A percentile compares a stretch with the other conserved stretches of the same genome.
These are phyloP conservation scores for Heliconius aoede DNA, from an alignment of 2,888 invertebrate genomes.

Conservation along the genomic window DNA sequence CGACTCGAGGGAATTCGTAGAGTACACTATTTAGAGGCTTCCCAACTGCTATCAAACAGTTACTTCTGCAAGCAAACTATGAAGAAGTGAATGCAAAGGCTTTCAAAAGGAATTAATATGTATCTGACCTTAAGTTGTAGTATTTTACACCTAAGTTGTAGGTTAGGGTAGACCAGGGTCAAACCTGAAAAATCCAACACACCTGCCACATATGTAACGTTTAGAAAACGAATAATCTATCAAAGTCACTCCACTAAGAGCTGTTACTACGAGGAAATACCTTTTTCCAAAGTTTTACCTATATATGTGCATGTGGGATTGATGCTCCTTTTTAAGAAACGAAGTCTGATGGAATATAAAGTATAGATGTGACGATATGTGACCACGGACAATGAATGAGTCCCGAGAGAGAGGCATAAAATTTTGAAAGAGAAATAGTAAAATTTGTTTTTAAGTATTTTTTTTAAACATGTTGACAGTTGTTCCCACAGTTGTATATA, in stretches of 20 bases:
- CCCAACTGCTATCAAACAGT: background rate
- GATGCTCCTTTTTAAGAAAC: conserved; percentile 17
- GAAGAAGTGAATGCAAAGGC: background rate
- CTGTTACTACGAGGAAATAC: conserved; percentile 16
- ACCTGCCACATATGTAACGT: background rate
- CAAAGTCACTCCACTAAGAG: conserved; percentile 15
- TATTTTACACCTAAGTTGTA: too few relatives aligned
- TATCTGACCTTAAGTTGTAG: conserved; percentile 12
- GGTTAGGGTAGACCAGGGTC: too few relatives aligned
- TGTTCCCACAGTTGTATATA: too few relatives aligned
- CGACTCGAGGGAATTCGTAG: too few relatives aligned
- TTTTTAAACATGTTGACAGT: background rate
- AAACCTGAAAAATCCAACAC: background rate
- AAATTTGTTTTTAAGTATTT: background rate
- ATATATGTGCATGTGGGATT: conserved; percentile 10
- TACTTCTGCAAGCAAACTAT: background rate
- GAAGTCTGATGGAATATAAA: conserved; percentile 2
- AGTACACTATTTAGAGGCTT: background rate
- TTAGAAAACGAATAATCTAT: conserved; percentile 25
- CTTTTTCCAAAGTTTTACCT: conserved; percentile 25
- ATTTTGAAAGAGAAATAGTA: background rate
- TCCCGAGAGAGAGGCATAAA: background rate
- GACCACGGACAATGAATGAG: conserved; percentile 2
- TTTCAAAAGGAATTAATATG: conserved; percentile 21
- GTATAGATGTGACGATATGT: conserved; percentile 20